Base-by-base conservation (phyloP, 1,140 invertebrate genomes). In the Scaptomyza montana region DNA sequence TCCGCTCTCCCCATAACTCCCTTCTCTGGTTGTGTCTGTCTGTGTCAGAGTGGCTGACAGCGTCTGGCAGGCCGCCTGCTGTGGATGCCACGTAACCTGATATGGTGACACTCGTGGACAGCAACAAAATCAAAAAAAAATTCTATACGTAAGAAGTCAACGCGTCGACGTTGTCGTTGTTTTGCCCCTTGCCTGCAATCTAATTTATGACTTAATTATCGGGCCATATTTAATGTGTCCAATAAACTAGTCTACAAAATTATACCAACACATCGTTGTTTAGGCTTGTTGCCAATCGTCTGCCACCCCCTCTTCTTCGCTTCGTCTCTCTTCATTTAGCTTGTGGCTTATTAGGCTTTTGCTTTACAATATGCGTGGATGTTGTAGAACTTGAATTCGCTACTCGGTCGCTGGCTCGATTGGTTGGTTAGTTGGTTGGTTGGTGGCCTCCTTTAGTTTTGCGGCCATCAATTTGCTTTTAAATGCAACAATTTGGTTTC, bases 131-230 rank as follows among this genome's bases (percentile, higher is more conserved):
- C 5, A 30, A 6, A 5, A 30, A 30, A 30, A 30, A 30, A 6
- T 6, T 16, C 16, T 16, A 16, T 16, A 33, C 0, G 3, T 36
- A 9, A 9, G 7, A 72, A 77, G 76, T 77, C 72, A 66, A 70
- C 78, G 70, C 79, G 72, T 65, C 68, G 78, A n/a, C 64, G 41
- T 55, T 54, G 53, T 41, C 56, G 55, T 21, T n/a, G 39, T 43
- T 43, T 64, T 41, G 71, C 81, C 63, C 73, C 73, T 72, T 36
- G 76, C 77, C 77, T 80, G 77, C 86, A 90, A 91, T 90, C 90
- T 91, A 91, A 91, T 91, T 91, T 91, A 91, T 91, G 90, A 91
- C 90, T 91, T 91, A 91, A 91, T 91, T 91, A 91, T 91, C 90
- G 80, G 87, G 90, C 90, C 90, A 91, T 91, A 91, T 91, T 91